Evolutionary conservation across 1,140 invertebrate species (phyloP).

Genomic region (Apis mellifera): Amel_HAv3.1 CM009935.2:13308501-13309000

Average conservation of each 20-base stretch:
- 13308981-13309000: too few relatives aligned
- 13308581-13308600: constrained; percentile 33
- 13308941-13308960: too few relatives aligned
- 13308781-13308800: too few relatives aligned
- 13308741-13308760: neutral
- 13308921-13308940: too few relatives aligned
- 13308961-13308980: too few relatives aligned
- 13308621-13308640: constrained; percentile 38
- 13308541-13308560: neutral
- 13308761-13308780: neutral
- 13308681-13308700: neutral
- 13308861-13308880: too few relatives aligned
- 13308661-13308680: constrained; percentile 18
- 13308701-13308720: constrained; percentile 12
- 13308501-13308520: too few relatives aligned
- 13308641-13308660: constrained; percentile 32
- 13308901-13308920: too few relatives aligned
- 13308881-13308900: too few relatives aligned
- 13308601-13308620: constrained; percentile 22
- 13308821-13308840: too few relatives aligned
- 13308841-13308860: too few relatives aligned
- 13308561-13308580: neutral
- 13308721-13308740: neutral
- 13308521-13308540: neutral
- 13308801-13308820: too few relatives aligned